Evolutionary conservation across 2,888 invertebrate species (phyloP), one percentile per base, ranked within the genome.

Genomic region (Andrena camellia): DNA sequence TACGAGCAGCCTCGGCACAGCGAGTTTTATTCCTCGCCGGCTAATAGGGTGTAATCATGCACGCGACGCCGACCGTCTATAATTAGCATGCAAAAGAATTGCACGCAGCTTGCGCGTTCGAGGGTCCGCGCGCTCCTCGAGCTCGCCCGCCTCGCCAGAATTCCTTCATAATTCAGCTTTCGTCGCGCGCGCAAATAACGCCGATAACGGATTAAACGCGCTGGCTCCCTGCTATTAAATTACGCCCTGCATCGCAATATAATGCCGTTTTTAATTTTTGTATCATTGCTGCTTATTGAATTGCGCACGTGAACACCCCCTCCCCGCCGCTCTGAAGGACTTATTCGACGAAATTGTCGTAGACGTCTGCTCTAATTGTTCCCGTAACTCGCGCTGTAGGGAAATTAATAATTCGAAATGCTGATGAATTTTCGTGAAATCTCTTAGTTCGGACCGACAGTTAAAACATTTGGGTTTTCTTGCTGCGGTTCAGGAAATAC

Each of bases 31-130:
- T 64, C 50, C 23, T 7, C 31, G 42, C 5, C 10, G 29, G 29
- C 54, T 81, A 73, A 79, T 42, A 69, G 59, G n/a, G 50, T 35
- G 60, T 59, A 64, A 79, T 73, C 81, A 57, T 33, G 63, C 81
- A 52, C 68, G 57, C 68, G 78, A 68, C 57, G 48, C 52, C 42
- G 23, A 50, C 48, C 3, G 33, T n/a, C n/a, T 64, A 64, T 81
- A 73, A 79, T 81, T 81, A 73, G 72, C 42, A 50, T 48, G 68
- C 50, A 68, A 68, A 62, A 64, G 72, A 63, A 59, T 63, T 48
- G 68, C 63, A 31, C 33, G 33, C 60, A 23, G 59, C 35, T 23
- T 59, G 1, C 52, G 57, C 17, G 71, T 50, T 73, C 26, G 33
- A 42, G 48, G 67, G 67, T 29, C 59, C 17, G 66, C 13, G 42